phyloP scores from a whole-genome alignment of 2,888 invertebrate species.

The Melipona beecheii region DNA sequence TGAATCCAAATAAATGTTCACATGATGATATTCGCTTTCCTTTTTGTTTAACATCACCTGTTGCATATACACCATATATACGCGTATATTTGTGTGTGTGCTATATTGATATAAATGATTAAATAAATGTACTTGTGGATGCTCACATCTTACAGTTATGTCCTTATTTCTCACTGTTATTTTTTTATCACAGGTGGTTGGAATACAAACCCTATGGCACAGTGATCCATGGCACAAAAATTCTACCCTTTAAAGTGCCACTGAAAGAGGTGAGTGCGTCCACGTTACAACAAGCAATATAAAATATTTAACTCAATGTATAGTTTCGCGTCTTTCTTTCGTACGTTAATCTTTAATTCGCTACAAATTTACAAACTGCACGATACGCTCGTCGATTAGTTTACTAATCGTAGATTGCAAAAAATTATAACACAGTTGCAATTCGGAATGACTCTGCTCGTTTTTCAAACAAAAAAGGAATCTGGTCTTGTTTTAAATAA shows the following conservation, averaged over 20 bases:
- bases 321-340: neutral
- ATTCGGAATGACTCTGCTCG: neutral
- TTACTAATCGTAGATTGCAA: neutral
- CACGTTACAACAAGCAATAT: slow-evolving; percentile 8
- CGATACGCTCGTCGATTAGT: neutral
- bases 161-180: neutral
- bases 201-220: slow-evolving; percentile 87
- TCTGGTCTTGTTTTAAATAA: neutral
- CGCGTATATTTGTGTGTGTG: neutral
- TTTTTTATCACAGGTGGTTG: slow-evolving; percentile 86
- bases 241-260: slow-evolving; percentile 92
- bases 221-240: slow-evolving; percentile 88
- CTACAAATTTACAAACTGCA: neutral
- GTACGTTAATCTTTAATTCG: neutral
- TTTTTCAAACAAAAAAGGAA: neutral
- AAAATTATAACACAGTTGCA: neutral
- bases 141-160: neutral
- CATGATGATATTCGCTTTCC: neutral
- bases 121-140: neutral
- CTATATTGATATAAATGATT: neutral
- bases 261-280: slow-evolving; percentile 85
- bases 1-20: neutral
- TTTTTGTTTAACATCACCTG: slow-evolving; percentile 26
- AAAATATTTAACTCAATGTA: neutral
- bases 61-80: neutral